Percentiles rank a stretch among this genome's conserved stretches.
phyloP scores from a whole-genome alignment of 1,140 invertebrate species.

The Drosophila sulfurigaster region DNA sequence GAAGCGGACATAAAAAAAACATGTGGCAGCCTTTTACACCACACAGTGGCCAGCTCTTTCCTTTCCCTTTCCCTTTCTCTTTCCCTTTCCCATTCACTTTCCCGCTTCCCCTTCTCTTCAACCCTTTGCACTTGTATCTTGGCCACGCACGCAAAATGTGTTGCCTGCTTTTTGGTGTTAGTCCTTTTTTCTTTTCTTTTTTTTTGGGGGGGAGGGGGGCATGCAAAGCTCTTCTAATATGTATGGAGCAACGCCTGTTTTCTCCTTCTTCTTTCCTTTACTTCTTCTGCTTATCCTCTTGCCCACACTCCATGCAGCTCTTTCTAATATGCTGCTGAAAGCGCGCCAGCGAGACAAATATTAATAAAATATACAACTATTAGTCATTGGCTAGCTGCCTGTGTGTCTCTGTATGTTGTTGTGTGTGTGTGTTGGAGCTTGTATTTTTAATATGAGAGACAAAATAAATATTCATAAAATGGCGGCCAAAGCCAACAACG shows the following conservation, averaged over 20 bases:
- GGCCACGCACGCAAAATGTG: constrained; percentile 79
- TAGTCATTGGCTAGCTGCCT: constrained; percentile 68
- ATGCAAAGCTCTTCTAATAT: constrained; percentile 54
- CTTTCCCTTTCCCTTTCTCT: not conserved
- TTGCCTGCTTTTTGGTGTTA: constrained; percentile 60
- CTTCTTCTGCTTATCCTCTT: not conserved
- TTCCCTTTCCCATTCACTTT: not conserved
- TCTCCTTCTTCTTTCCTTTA: constrained; percentile 7
- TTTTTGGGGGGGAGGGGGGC: constrained; percentile 11
- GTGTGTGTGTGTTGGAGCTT: constrained; percentile 60
- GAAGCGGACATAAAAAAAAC: constrained; percentile 80
- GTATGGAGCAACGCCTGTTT: constrained; percentile 13
- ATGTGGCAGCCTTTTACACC: constrained; percentile 74
- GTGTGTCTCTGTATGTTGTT: constrained; percentile 33
- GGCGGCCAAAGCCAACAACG: constrained; percentile 43
- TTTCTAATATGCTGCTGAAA: constrained; percentile 47
- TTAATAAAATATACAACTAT: constrained; percentile 84
- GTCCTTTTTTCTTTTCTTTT: constrained; percentile 26
- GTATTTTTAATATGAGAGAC: constrained; percentile 81
- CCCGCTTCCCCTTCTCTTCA: not conserved
- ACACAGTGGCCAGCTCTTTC: not conserved
- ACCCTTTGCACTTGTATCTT: constrained; percentile 37
- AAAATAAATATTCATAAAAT: constrained; percentile 83
- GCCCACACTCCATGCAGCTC: constrained; percentile 1
- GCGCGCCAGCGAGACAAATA: constrained; percentile 71